Conservation (phyloP, 1,140 invertebrate species). For the Caenorhabditis briggsae region DNA sequence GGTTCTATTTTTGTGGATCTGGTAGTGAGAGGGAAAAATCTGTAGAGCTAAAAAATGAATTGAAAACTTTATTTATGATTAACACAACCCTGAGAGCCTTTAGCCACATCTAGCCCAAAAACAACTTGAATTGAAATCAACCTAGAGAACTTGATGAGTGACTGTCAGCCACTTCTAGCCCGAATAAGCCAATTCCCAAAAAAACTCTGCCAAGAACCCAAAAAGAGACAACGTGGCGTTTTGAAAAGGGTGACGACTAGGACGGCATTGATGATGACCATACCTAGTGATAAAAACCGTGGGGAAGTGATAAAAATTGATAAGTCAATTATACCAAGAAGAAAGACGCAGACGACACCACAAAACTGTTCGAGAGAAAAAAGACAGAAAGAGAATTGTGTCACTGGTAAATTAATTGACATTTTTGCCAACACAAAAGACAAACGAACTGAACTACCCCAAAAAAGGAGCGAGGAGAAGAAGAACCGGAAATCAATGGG, state of each 20-base stretch:
- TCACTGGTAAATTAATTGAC: conserved; percentile 16
- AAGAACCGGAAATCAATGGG: neutral
- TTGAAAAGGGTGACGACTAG: too few species aligned
- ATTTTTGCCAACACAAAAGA: neutral
- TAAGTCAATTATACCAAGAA: neutral
- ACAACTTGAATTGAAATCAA: too few species aligned
- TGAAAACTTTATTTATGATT: too few species aligned
- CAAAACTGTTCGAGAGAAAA: too few species aligned
- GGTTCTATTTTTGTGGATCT: too few species aligned
- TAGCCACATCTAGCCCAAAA: neutral
- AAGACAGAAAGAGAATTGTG: neutral
- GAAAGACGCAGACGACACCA: neutral
- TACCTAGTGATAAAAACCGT: neutral
- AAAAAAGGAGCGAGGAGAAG: neutral
- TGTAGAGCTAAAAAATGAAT: too few species aligned
- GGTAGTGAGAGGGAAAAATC: too few species aligned
- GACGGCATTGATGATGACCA: neutral
- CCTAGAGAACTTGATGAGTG: too few species aligned
- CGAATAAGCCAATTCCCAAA: too few species aligned
- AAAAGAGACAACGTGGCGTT: conserved; percentile 26
- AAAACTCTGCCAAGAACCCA: too few species aligned
- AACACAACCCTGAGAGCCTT: too few species aligned
- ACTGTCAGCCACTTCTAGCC: neutral
- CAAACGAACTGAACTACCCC: neutral
- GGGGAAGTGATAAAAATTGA: neutral